Percentiles rank a stretch among this genome's conserved stretches.
phyloP scores from a whole-genome alignment of 2,888 invertebrate genomes.

The Adela reaumurella region DNA sequence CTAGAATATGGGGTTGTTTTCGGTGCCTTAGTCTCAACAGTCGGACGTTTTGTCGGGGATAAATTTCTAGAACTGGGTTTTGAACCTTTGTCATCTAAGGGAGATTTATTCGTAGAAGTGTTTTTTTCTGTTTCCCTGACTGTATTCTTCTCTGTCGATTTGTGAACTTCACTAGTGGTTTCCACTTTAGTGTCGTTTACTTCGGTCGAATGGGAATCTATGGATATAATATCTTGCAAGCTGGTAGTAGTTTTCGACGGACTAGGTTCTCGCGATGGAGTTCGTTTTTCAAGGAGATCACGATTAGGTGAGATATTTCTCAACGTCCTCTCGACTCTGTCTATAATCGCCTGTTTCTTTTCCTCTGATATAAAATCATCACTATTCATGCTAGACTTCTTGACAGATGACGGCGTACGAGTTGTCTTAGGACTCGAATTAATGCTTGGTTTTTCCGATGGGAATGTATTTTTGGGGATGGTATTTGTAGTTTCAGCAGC shows the following conservation, averaged over 20 bases:
- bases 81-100: constrained; percentile 20
- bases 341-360: constrained; percentile 35
- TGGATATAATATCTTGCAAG: constrained; percentile 25
- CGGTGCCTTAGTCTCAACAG: constrained; percentile 2
- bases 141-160: neutral
- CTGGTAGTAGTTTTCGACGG: constrained; percentile 21
- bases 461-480: constrained; percentile 12
- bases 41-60: constrained; percentile 33
- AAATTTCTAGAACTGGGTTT: constrained; percentile 29
- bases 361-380: constrained; percentile 30
- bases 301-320: constrained; percentile 39
- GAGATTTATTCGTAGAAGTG: constrained; percentile 15
- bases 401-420: constrained; percentile 5
- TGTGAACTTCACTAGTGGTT: neutral
- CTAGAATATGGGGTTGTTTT: constrained; percentile 17
- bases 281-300: constrained; percentile 17
- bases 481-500: constrained; percentile 5
- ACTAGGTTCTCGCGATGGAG: constrained; percentile 27
- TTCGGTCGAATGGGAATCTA: constrained; percentile 4
- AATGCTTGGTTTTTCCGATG: constrained; percentile 21
- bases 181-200: neutral
- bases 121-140: neutral
- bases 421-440: neutral
- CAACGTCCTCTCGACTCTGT: constrained; percentile 35
- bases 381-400: constrained; percentile 13